phyloP scores from a whole-genome alignment of 2,888 invertebrate species.

The Dolomedes plantarius region DNA sequence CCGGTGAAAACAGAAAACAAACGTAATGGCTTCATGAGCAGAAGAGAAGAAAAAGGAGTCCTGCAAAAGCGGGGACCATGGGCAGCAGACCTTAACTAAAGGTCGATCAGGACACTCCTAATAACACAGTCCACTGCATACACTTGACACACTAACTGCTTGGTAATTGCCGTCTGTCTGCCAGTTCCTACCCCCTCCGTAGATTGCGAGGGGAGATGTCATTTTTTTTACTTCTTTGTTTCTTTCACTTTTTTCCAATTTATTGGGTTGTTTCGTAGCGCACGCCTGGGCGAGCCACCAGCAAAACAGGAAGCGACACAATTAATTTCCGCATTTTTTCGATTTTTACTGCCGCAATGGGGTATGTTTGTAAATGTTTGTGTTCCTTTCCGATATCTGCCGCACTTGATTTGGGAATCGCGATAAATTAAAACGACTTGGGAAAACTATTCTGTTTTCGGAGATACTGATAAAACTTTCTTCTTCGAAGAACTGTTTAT shows the following conservation, averaged over 20 bases:
- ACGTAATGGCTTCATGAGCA: not conserved
- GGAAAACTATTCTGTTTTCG: too few relatives aligned
- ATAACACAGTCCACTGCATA: conserved; percentile 38
- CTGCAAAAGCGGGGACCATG: not conserved
- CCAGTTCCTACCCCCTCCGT: conserved; percentile 6
- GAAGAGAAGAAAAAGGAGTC: not conserved
- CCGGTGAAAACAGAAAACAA: not conserved
- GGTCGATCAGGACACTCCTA: conserved; percentile 30
- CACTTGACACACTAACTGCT: conserved; percentile 52
- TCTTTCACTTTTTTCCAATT: not conserved
- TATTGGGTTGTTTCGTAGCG: not conserved
- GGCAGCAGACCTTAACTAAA: conserved; percentile 45
- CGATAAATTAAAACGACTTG: too few relatives aligned
- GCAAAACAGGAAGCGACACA: conserved; percentile 64
- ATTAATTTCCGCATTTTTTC: conserved; percentile 65
- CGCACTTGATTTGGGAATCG: too few relatives aligned
- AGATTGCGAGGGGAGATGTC: not conserved
- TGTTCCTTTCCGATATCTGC: too few relatives aligned
- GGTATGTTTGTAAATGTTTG: not conserved
- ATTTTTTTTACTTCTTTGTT: conserved; percentile 4
- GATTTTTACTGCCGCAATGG: conserved; percentile 8
- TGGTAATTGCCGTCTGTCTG: conserved; percentile 44
- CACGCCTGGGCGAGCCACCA: conserved; percentile 45
- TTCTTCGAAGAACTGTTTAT: too few relatives aligned
- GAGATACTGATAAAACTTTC: too few relatives aligned